These are phyloP conservation scores for Calycopis cecrops DNA, from an alignment of 1,140 invertebrate species.

Conservation along the genomic window DNA sequence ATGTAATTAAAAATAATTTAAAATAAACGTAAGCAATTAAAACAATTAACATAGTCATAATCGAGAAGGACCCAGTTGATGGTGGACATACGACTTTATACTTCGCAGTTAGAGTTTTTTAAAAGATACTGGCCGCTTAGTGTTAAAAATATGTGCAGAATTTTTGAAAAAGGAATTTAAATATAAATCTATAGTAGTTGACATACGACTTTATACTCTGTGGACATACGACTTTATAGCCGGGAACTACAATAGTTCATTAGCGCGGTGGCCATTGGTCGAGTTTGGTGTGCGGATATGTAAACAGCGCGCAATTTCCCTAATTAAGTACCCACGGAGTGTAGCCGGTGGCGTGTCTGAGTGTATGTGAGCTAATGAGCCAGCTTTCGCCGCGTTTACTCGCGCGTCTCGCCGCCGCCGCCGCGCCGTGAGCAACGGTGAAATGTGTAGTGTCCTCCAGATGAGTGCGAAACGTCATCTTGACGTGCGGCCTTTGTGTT, in stretches of 20 bases:
- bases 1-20: no score
- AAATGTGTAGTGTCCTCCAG: slow-evolving; percentile 40
- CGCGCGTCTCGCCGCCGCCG: slow-evolving; percentile 7
- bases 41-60: no score
- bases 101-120: no score
- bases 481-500: slow-evolving; percentile 26
- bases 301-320: slow-evolving; percentile 52
- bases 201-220: no score
- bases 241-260: slow-evolving; percentile 22
- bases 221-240: background rate
- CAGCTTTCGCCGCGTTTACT: slow-evolving; percentile 26
- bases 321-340: slow-evolving; percentile 55
- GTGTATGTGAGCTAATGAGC: slow-evolving; percentile 42
- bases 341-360: slow-evolving; percentile 35
- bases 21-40: no score
- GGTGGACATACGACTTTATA: no score
- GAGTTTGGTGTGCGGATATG: slow-evolving; percentile 38
- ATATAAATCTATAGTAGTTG: no score
- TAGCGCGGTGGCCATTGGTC: slow-evolving; percentile 37
- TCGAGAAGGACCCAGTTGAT: background rate
- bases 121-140: no score
- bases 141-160: no score
- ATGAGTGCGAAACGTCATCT: slow-evolving; percentile 26
- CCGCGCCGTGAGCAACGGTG: slow-evolving; percentile 34
- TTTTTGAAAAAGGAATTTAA: no score